Evolutionary conservation across 2,113 vertebrate genomes (phyloP).

Genomic region (Ellobius talpinus): DNA sequence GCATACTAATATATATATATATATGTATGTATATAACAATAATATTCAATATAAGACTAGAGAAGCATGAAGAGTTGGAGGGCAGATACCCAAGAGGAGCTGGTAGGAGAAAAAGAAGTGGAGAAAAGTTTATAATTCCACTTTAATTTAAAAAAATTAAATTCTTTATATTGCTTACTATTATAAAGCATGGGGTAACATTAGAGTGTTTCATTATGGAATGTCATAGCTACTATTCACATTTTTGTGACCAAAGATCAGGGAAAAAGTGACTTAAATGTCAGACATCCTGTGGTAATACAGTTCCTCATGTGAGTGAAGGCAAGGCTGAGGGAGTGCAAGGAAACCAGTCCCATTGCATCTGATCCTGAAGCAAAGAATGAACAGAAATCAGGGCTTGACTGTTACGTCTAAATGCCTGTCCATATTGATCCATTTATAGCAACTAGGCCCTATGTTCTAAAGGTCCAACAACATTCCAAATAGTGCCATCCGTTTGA

Average conservation of each 20-base stretch:
- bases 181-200: background rate
- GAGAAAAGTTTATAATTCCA: too few relatives aligned
- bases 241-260: background rate
- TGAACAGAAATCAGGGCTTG: background rate
- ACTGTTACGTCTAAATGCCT: background rate
- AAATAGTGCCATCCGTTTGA: background rate
- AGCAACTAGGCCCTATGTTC: background rate
- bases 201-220: background rate
- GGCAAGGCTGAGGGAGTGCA: background rate
- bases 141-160: background rate
- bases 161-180: background rate
- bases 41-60: background rate
- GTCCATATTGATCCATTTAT: background rate
- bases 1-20: background rate
- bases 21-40: background rate
- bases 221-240: background rate
- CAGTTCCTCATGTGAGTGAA: background rate
- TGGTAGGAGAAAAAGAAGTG: too few relatives aligned
- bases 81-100: background rate
- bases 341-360: background rate
- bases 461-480: background rate
- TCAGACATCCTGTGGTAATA: background rate
- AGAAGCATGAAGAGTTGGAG: background rate
- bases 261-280: background rate
- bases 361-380: background rate